Evolutionary conservation across 2,888 invertebrate species (phyloP).

Genomic region (Synanthedon formicaeformis): DNA sequence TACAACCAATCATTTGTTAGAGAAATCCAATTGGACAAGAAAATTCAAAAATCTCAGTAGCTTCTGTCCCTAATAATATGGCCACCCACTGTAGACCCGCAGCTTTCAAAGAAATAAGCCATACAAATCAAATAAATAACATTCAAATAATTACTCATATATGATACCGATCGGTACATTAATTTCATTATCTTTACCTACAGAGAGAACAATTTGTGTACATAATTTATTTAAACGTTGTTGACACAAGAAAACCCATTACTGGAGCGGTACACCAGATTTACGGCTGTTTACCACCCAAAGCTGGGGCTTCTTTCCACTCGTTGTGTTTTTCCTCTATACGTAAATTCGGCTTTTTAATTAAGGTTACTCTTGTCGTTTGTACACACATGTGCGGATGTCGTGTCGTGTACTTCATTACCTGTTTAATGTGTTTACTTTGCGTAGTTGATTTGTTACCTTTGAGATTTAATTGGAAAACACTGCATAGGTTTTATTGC

Average conservation of each 20-base stretch:
- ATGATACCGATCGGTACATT: too few species aligned
- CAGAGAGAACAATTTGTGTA: too few species aligned
- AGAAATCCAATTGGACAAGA: too few species aligned
- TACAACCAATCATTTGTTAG: too few species aligned
- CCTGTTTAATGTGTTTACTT: constrained; percentile 2
- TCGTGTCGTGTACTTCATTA: constrained; percentile 6
- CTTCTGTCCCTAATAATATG: too few species aligned
- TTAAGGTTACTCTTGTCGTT: constrained; percentile 15
- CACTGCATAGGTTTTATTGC: too few species aligned
- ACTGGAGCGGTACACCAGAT: constrained; percentile 37
- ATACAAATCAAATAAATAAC: too few species aligned
- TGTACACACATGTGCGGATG: constrained; percentile 4
- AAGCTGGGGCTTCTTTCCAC: constrained; percentile 4
- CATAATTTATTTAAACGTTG: constrained; percentile 11
- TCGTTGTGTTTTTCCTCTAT: constrained; percentile 27
- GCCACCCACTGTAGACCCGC: too few species aligned
- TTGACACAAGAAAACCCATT: constrained; percentile 51
- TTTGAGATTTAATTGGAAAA: not conserved
- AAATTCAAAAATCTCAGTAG: too few species aligned
- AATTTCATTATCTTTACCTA: too few species aligned
- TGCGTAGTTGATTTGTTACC: not conserved
- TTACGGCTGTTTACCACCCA: constrained; percentile 41
- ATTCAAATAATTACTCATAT: too few species aligned
- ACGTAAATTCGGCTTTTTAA: constrained; percentile 33
- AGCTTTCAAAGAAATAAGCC: too few species aligned